Evolutionary conservation across 1,140 invertebrate species (phyloP), one percentile per base, ranked within the genome.

Genomic region (Musca vetustissima): DNA sequence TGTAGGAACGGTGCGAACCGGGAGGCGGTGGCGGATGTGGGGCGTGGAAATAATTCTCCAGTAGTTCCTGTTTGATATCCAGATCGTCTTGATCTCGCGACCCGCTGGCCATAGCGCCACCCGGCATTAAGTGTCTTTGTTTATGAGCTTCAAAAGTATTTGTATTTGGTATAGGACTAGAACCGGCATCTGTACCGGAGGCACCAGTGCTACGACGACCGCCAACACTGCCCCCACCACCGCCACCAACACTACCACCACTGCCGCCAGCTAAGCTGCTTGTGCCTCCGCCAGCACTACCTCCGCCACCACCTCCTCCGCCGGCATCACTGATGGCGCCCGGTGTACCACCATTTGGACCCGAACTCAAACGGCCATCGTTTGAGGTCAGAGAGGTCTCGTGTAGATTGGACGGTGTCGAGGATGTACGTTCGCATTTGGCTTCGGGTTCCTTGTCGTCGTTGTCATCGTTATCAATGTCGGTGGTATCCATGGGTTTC

Each of bases 81-180:
- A 81, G 49, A 6, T 81, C 79, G 15, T 13, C 70, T n/a, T 69
- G 61, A 47, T 69, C 67, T 43, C 3, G 36, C 64, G 70, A 49
- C 53, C 64, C 15, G 50, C 67, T 9, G 50, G 70, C 0, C 64
- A 72, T 13, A 61, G 73, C 6, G 69, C 55, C 32, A 64, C 72
- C 22, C 52, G 72, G 19, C 70, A 73, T 17, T 43, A 71, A 69
- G 55, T 74, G 72, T 57, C 78, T 78, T 66, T 77, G 78, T 70
- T 79, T 77, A 72, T 80, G 79, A 71, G 76, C 76, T 73, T 80
- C 79, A 52, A 75, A 76, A 71, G 75, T 80, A 7, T 78, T 80
- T 47, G 78, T 78, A 52, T 80, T 80, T 53, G 78, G 78, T 73
- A 80, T 78, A 66, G 78, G 78, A 75, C 78, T 80, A 24, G 78